Conservation (phyloP, 2,888 invertebrate genomes). For the Hypomecis punctinalis region DNA sequence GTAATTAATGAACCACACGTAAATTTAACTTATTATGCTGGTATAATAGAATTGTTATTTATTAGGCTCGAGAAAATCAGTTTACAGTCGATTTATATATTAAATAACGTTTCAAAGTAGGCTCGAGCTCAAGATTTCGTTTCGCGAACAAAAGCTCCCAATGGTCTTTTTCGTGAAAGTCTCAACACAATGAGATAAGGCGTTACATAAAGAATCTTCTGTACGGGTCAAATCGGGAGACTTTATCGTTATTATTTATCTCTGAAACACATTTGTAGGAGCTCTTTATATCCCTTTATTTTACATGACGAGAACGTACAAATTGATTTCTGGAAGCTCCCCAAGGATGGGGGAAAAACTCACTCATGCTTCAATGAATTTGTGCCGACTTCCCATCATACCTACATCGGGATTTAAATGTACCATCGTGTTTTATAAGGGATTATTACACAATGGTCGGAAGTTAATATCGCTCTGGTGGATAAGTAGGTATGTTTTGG, state of each 20-base stretch:
- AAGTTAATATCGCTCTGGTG: constrained; percentile 9
- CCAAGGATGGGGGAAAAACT: constrained; percentile 50
- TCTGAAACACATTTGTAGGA: constrained; percentile 65
- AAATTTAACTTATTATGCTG: constrained; percentile 18
- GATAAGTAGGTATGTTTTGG: constrained; percentile 1
- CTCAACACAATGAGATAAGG: constrained; percentile 61
- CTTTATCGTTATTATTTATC: constrained; percentile 73
- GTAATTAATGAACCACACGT: background rate
- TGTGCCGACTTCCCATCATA: constrained; percentile 42
- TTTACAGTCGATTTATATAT: constrained; percentile 19
- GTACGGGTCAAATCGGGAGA: constrained; percentile 65
- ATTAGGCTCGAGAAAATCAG: constrained; percentile 17
- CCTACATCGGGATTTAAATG: constrained; percentile 30
- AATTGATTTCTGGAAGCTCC: constrained; percentile 62
- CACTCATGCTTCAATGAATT: constrained; percentile 51
- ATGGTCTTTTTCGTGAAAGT: constrained; percentile 58
- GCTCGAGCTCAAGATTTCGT: constrained; percentile 47
- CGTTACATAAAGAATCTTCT: constrained; percentile 62
- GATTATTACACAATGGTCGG: constrained; percentile 22
- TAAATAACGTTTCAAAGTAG: constrained; percentile 14
- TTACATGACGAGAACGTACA: constrained; percentile 62
- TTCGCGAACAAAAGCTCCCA: constrained; percentile 57
- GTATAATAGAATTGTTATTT: constrained; percentile 17
- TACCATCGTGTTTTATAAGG: constrained; percentile 19
- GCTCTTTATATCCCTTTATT: constrained; percentile 65